Evolutionary conservation across 1,140 invertebrate species (phyloP), one percentile per base, ranked within the genome.

Genomic region (Cepaea nemoralis): DNA sequence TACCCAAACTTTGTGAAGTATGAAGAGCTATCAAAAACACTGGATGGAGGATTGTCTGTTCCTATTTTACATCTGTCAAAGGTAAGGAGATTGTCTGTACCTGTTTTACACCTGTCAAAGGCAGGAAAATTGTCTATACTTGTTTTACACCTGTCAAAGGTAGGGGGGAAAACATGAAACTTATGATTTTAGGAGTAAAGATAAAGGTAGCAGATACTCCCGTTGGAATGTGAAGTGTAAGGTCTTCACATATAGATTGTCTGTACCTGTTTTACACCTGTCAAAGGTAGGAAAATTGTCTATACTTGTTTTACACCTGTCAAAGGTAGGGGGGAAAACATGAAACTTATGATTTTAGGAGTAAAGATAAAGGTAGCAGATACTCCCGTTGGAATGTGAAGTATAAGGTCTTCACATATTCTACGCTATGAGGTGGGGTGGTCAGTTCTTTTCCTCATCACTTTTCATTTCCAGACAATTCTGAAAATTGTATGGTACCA

Each of bases 1-100:
- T 93, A 94, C 87, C 92, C 93, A 2, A 89, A 93, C 55, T 80
- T 90, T 37, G 83, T 87, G 94, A 94, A 3, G 93, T 94, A 91
- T 94, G 95, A 88, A 84, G 93, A 79, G 91, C 93, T 73, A 93
- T 93, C 12, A 93, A 95, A 87, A 94, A 93, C 85, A n/a, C 31
- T 37, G 76, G 45, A 39, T 35, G 55, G 45, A 12, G 27, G 27
- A 22, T 14, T 48, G 42, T 55, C 48, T 1, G 0, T 77, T 8
- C 55, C 76, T n/a, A 14, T 66, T 19, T 22, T 77, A 39, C 76
- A 77, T 77, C 37, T 77, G 48, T 19, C 76, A 37, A 66, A 77
- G 76, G 76, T 75, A 55, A 35, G 31, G 10, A 40, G 31, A 5
- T 66, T 66, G 12, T 66, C 6, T 66, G n/a, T 66, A 10, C 6